phyloP scores from a whole-genome alignment of 2,797 vertebrate genomes.

The Ctenopoma multispine region DNA sequence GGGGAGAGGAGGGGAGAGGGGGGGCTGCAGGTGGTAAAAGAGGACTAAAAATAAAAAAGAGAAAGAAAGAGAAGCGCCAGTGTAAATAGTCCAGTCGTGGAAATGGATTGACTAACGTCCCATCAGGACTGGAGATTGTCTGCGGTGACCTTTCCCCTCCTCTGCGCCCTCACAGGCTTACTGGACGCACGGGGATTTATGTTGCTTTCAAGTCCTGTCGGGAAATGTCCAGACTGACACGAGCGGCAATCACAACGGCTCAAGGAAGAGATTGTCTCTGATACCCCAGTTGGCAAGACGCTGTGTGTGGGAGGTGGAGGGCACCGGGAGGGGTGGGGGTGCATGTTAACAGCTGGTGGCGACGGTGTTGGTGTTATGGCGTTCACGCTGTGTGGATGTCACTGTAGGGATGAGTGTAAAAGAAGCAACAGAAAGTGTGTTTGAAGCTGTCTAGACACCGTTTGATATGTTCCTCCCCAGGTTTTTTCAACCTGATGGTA shows the following conservation, averaged over 20 bases:
- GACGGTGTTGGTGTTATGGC: not conserved
- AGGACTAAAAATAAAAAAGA: too few species aligned
- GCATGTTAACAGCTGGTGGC: not conserved
- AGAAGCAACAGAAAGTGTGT: not conserved
- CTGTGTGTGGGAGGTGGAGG: not conserved
- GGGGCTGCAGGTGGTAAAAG: not conserved
- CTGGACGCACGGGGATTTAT: constrained; percentile 62
- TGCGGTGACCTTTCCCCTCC: constrained; percentile 69
- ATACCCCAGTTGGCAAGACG: constrained; percentile 6
- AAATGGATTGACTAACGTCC: constrained; percentile 31
- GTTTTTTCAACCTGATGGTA: not conserved
- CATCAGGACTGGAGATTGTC: constrained; percentile 46
- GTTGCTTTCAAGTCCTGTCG: constrained; percentile 65
- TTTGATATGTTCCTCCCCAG: constrained; percentile 1
- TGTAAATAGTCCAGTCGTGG: not conserved
- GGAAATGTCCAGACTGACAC: constrained; percentile 39
- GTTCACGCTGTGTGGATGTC: not conserved
- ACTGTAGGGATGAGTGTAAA: not conserved
- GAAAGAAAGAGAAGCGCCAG: not conserved
- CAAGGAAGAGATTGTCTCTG: constrained; percentile 19
- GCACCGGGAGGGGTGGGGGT: not conserved
- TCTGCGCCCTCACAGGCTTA: constrained; percentile 61
- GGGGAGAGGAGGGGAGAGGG: not conserved
- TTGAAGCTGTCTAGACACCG: not conserved
- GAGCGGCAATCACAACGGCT: constrained; percentile 36